Base-by-base conservation (phyloP, 2,113 vertebrate genomes). In the Sturnus vulgaris region DNA sequence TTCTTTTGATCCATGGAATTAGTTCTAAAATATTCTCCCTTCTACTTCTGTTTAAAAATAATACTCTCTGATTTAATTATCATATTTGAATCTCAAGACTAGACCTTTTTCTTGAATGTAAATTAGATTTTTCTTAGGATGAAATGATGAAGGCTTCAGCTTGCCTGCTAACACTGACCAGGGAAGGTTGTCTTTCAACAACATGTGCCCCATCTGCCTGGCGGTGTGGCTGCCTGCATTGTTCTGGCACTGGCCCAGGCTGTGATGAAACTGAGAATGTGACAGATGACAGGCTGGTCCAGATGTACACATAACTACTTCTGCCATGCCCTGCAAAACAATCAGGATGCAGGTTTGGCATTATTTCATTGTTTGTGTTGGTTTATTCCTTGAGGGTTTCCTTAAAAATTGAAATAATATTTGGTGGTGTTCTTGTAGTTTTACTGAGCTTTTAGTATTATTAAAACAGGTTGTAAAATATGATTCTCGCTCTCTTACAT, bases 141-240 rank as follows among this genome's bases (percentile, higher is more conserved):
- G 7, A 30, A 53, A 68, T 53, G 8, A 2, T 11, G 53, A 69
- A 44, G 35, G 46, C 66, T 92, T 75, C 37, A 30, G 83, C 39
- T 55, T 59, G 55, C n/a, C 73, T 91, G 69, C 73, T 31, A 55
- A 50, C 47, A 28, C 44, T 86, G 92, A 35, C 75, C 79, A 15
- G 85, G 63, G 59, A 44, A 40, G 65, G 37, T 4, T 92, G 82
- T 44, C 78, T 92, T 60, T 52, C n/a, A 49, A 7, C 50, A 71
- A 28, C 55, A 3, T 86, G 89, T 93, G 86, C 83, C 93, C 91
- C 86, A 91, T 95, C 91, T 88, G 95, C 95, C 86, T 71, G 90
- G 68, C 0, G 4, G 9, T 37, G 89, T 39, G 90, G 78, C 93
- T 94, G 95, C 90, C 90, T 82, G 85, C 82, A 6, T 82, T 2